These are phyloP conservation scores for Campylorhamphus procurvoides DNA, from an alignment of 2,113 vertebrate genomes.

Conservation along the genomic window DNA sequence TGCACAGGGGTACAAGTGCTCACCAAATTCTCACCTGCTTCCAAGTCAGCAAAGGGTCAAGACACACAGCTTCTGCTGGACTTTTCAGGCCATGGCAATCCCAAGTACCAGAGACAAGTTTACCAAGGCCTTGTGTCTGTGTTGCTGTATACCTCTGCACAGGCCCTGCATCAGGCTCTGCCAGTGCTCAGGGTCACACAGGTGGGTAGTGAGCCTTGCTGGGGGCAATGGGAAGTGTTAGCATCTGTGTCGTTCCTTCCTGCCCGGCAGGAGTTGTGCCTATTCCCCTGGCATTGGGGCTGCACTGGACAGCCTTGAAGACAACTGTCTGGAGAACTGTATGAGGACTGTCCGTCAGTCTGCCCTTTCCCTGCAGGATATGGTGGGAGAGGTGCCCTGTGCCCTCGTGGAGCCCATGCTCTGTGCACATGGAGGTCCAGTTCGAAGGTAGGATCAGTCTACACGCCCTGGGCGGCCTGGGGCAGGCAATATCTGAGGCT, in stretches of 20 bases:
- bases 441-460: conserved; percentile 70
- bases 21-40: conserved; percentile 76
- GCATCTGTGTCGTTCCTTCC: too few species aligned
- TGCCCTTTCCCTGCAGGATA: conserved; percentile 44
- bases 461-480: fast-evolving
- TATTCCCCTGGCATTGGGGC: not conserved
- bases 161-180: conserved; percentile 78
- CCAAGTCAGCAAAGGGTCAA: conserved; percentile 75
- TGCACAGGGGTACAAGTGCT: conserved; percentile 76
- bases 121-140: conserved; percentile 80
- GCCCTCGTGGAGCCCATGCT: conserved; percentile 73
- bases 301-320: not conserved
- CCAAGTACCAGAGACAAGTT: conserved; percentile 82
- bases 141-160: conserved; percentile 70
- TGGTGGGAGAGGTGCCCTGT: conserved; percentile 61
- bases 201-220: conserved; percentile 48
- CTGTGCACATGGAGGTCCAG: conserved; percentile 77
- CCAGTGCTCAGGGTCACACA: conserved; percentile 74
- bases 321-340: not conserved
- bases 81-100: conserved; percentile 77
- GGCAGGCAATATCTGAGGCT: not conserved
- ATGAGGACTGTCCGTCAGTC: not conserved
- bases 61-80: conserved; percentile 74
- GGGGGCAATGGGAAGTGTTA: fast-evolving
- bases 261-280: not conserved